Evolutionary conservation across 2,797 vertebrate species (phyloP).

Genomic region (Parauchenoglanis punctatus): DNA sequence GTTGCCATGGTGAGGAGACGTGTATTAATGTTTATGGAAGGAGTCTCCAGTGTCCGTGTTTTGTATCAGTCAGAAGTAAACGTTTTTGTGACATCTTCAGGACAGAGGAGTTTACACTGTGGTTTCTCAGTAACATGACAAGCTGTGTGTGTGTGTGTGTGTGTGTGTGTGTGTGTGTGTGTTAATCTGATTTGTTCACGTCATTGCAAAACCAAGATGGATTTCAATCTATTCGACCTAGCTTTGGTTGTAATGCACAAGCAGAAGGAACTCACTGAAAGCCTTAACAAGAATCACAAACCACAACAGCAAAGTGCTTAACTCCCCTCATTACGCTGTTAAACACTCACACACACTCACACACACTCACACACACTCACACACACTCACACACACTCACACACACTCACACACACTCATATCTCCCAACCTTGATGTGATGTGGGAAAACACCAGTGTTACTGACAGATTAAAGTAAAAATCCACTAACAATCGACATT

Average conservation of each 20-base stretch:
- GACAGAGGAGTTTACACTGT: background rate
- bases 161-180: no score
- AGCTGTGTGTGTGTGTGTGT: background rate
- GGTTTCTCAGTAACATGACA: background rate
- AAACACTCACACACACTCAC: background rate
- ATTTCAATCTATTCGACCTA: slow-evolving; percentile 44
- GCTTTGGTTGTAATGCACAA: background rate
- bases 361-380: no score
- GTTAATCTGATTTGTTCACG: background rate
- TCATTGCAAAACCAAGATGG: background rate
- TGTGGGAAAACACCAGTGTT: no score
- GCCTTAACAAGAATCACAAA: slow-evolving; percentile 38
- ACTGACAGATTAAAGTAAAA: no score
- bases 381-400: no score
- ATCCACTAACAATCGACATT: no score
- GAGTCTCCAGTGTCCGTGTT: background rate
- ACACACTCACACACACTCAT: no score
- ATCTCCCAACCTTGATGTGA: no score
- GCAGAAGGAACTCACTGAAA: slow-evolving; percentile 32
- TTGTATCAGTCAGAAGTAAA: background rate
- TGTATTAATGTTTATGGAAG: background rate
- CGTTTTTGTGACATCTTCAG: background rate
- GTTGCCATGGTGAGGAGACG: background rate
- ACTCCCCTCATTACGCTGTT: background rate
- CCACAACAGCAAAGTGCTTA: slow-evolving; percentile 28